Evolutionary conservation across 2,888 invertebrate species (phyloP).

Genomic region (Dryocosmus kuriphilus): DNA sequence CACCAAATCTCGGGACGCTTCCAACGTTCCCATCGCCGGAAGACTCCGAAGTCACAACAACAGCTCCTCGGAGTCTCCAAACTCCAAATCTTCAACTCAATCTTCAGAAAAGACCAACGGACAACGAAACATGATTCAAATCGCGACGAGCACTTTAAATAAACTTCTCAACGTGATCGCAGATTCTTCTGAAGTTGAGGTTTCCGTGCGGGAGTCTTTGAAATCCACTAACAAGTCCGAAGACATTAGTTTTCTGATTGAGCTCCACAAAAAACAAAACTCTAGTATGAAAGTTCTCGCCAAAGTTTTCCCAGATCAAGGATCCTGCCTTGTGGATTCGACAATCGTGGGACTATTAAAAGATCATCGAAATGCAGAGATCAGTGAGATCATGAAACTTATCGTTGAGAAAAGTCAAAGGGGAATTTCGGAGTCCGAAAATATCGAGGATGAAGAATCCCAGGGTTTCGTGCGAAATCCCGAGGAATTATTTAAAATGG

Average conservation of each 20-base stretch:
- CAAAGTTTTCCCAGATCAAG: conserved; percentile 75
- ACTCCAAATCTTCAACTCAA: conserved; percentile 33
- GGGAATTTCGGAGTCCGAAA: conserved; percentile 61
- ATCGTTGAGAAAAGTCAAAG: conserved; percentile 66
- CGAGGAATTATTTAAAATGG: conserved; percentile 72
- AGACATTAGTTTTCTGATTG: conserved; percentile 75
- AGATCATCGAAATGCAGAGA: conserved; percentile 69
- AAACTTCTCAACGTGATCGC: conserved; percentile 73
- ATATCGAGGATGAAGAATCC: conserved; percentile 68
- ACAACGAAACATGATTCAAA: conserved; percentile 68
- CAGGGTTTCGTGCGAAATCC: conserved; percentile 69
- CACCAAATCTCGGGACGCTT: conserved; percentile 44
- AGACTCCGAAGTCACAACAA: conserved; percentile 68
- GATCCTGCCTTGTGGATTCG: conserved; percentile 73
- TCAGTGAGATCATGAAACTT: conserved; percentile 70
- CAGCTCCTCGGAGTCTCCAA: conserved; percentile 52
- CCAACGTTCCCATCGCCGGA: conserved; percentile 66
- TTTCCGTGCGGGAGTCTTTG: conserved; percentile 73
- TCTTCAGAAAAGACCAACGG: conserved; percentile 31
- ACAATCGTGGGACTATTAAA: conserved; percentile 70
- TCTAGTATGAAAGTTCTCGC: conserved; percentile 66
- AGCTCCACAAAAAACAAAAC: conserved; percentile 70
- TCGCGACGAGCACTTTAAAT: conserved; percentile 73
- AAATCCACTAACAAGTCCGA: conserved; percentile 69
- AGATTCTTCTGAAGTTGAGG: conserved; percentile 70